Percentiles rank a stretch among this genome's conserved stretches.
Evolutionary conservation across 2,797 vertebrate genomes (phyloP).

Genomic region (Lacerta viridis): DNA sequence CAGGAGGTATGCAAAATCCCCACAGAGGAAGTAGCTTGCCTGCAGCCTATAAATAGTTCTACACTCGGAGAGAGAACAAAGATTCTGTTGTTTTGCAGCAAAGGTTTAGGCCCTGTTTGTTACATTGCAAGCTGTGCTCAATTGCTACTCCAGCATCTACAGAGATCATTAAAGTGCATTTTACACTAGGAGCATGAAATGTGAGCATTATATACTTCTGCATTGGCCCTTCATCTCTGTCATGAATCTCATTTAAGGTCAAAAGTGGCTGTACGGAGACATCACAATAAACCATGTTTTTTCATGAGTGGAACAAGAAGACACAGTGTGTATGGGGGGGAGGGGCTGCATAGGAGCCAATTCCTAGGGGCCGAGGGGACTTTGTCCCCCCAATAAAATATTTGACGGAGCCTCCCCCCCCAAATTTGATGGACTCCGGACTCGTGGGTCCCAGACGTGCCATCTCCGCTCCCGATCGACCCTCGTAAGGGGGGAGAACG

Average conservation of each 20-base stretch:
- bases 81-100: conserved; percentile 74
- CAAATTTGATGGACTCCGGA: too few species aligned
- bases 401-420: too few species aligned
- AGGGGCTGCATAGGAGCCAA: too few species aligned
- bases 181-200: conserved; percentile 63
- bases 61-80: conserved; percentile 70
- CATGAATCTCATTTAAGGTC: conserved; percentile 30
- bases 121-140: conserved; percentile 72
- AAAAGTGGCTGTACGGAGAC: not conserved
- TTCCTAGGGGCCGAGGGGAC: too few species aligned
- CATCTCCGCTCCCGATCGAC: too few species aligned
- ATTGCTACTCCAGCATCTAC: conserved; percentile 73
- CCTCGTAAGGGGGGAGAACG: too few species aligned
- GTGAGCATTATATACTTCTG: conserved; percentile 33
- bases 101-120: conserved; percentile 78
- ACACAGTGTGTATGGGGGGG: not conserved
- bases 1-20: conserved; percentile 62
- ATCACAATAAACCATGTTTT: not conserved
- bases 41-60: conserved; percentile 79
- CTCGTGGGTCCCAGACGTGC: too few species aligned
- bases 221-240: not conserved
- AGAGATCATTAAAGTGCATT: conserved; percentile 60
- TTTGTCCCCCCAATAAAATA: too few species aligned
- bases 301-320: not conserved
- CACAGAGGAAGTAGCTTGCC: conserved; percentile 69